A percentile compares a stretch with the other conserved stretches of the same genome.
phyloP scores from a whole-genome alignment of 53 echinoderm and acorn worm species.

The Crossaster papposus region DNA sequence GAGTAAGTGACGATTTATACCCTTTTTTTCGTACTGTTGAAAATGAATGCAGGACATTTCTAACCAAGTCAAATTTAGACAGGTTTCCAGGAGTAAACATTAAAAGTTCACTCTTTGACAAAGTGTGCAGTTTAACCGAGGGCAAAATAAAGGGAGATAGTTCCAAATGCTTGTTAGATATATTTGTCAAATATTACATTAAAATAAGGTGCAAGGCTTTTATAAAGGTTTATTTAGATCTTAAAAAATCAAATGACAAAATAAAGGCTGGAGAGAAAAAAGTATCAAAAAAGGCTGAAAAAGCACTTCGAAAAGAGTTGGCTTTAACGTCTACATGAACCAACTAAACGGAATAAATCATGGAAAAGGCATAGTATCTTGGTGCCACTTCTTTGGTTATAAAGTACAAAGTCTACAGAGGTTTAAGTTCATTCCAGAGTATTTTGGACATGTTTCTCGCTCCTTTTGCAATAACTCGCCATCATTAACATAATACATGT shows the following conservation, averaged over 20 bases:
- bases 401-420: too few relatives aligned
- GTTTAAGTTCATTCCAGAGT: too few relatives aligned
- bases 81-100: not conserved
- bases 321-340: too few relatives aligned
- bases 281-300: constrained; percentile 1
- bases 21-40: not conserved
- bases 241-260: not conserved
- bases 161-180: constrained; percentile 4
- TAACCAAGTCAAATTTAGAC: constrained; percentile 18
- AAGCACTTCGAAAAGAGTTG: not conserved
- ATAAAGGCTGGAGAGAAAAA: not conserved
- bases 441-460: too few relatives aligned
- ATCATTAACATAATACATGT: too few relatives aligned
- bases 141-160: constrained; percentile 1
- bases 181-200: constrained; percentile 1
- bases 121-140: constrained; percentile 17
- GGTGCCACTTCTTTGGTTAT: too few relatives aligned
- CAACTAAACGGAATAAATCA: too few relatives aligned
- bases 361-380: too few relatives aligned
- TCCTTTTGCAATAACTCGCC: too few relatives aligned
- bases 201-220: constrained; percentile 28
- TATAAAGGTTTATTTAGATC: constrained; percentile 6
- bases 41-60: not conserved
- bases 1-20: not conserved
- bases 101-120: constrained; percentile 11